Conservation (phyloP, 2,888 invertebrate genomes). For the Drosophila paucipuncta region DNA sequence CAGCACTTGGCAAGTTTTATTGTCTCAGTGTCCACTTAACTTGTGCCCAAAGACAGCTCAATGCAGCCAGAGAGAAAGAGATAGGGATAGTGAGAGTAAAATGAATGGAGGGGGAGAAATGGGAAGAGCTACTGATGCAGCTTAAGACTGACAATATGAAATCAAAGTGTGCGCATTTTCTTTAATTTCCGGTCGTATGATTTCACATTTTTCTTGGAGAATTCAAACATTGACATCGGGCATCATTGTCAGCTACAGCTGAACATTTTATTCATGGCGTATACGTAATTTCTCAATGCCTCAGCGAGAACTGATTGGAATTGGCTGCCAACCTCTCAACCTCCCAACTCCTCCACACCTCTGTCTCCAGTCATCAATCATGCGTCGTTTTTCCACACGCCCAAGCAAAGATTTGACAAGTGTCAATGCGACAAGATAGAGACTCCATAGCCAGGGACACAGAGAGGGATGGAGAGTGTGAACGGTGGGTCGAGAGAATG, state of each 20-base stretch:
- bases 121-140: slow-evolving; percentile 6
- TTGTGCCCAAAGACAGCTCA: slow-evolving; percentile 72
- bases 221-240: slow-evolving; percentile 11
- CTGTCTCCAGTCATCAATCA: slow-evolving; percentile 79
- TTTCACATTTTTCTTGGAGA: slow-evolving; percentile 58
- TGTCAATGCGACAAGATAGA: slow-evolving; percentile 71
- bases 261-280: slow-evolving; percentile 64
- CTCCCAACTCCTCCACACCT: slow-evolving; percentile 18
- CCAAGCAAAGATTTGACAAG: slow-evolving; percentile 76
- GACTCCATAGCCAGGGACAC: slow-evolving; percentile 7
- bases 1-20: slow-evolving; percentile 76
- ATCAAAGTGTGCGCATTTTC: slow-evolving; percentile 73
- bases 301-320: slow-evolving; percentile 63
- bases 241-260: slow-evolving; percentile 52
- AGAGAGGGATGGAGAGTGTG: neutral
- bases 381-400: slow-evolving; percentile 76
- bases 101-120: neutral
- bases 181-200: slow-evolving; percentile 74
- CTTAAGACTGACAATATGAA: slow-evolving; percentile 49
- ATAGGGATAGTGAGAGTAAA: neutral
- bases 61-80: slow-evolving; percentile 35
- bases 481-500: neutral
- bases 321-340: slow-evolving; percentile 39
- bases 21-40: slow-evolving; percentile 78
- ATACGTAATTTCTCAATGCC: slow-evolving; percentile 68